Base-by-base conservation (phyloP, 2,113 vertebrate genomes). In the Aythya baeri region DNA sequence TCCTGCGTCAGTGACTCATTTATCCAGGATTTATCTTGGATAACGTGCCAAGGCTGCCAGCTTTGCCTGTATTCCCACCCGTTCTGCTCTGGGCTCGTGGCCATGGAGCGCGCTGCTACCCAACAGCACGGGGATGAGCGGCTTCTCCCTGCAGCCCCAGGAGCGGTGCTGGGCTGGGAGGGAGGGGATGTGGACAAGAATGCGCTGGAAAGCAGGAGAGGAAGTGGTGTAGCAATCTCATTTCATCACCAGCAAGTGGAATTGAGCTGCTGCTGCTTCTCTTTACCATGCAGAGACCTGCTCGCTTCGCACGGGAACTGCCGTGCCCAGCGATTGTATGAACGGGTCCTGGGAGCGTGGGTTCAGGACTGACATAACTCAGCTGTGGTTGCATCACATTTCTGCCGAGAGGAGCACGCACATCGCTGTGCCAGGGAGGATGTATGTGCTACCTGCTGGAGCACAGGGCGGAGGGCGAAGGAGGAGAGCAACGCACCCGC, bases 361-460 rank as follows among this genome's bases (percentile, higher is more conserved):
- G 21, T 7, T 41, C 44, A 9, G 23, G 43, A 7, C 17, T 0
- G 13, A 4, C 2, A 9, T 0, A 1, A 2, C 32, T 36, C 1
- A 13, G 52, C 5, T 25, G n/a, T 21, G 6, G 2, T 23, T 29
- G 15, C 17, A 0, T 25, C 13, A 6, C 5, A 7, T 9, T 9
- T 14, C 17, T 20, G 34, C 41, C 1, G 31, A 10, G 62, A 20
- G 1, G 54, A 58, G 12, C 29, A 18, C 2, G 20, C 36, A 4
- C 1, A 2, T 10, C 14, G 57, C 63, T 26, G 61, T 7, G 29
- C n/a, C 21, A 23, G 44, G 32, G 43, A 32, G 32, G 20, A n/a
- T 6, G 5, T 18, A 17, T 1, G 32, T 17, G 36, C n/a, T 13
- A 8, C 2, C 62, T 31, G 38, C 79, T 21, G 70, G 25, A 14